Conservation (phyloP, 1,140 invertebrate species). For the Potamilus streckersoni region DNA sequence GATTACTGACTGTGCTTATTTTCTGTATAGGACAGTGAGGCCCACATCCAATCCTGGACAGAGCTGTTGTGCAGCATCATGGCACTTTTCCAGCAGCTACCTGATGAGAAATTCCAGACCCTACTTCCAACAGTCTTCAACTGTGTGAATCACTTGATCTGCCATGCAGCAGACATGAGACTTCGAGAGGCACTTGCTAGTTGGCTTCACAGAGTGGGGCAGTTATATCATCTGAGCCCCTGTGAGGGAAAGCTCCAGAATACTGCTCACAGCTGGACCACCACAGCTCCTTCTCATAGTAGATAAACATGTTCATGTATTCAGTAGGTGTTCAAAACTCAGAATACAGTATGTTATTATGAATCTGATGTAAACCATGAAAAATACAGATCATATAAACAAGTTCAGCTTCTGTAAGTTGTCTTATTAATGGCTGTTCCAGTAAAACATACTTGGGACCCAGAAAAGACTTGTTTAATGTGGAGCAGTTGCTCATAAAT, state of each 20-base stretch:
- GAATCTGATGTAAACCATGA: too few relatives aligned
- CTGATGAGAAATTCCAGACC: conserved; percentile 72
- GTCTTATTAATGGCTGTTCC: too few relatives aligned
- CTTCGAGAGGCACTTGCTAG: conserved; percentile 75
- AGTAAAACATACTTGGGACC: too few relatives aligned
- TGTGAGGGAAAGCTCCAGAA: not conserved
- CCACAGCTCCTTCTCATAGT: too few relatives aligned
- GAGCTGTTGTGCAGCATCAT: conserved; percentile 75
- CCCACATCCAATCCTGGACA: conserved; percentile 75
- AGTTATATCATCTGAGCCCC: conserved; percentile 11
- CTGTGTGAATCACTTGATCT: conserved; percentile 74
- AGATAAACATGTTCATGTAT: too few relatives aligned
- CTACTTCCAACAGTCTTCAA: conserved; percentile 76
- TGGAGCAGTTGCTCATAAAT: too few relatives aligned
- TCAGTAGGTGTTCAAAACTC: too few relatives aligned
- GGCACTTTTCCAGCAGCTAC: conserved; percentile 72
- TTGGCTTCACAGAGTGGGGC: conserved; percentile 73
- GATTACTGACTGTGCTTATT: not conserved
- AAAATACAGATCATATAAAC: too few relatives aligned
- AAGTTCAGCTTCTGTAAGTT: too few relatives aligned
- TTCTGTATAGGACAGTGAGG: conserved; percentile 74
- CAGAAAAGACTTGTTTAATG: too few relatives aligned
- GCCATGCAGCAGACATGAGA: conserved; percentile 73
- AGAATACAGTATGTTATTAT: too few relatives aligned
- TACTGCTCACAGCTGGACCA: too few relatives aligned